phyloP scores from a whole-genome alignment of 2,888 invertebrate genomes.

The Calephelis perditalis region DNA sequence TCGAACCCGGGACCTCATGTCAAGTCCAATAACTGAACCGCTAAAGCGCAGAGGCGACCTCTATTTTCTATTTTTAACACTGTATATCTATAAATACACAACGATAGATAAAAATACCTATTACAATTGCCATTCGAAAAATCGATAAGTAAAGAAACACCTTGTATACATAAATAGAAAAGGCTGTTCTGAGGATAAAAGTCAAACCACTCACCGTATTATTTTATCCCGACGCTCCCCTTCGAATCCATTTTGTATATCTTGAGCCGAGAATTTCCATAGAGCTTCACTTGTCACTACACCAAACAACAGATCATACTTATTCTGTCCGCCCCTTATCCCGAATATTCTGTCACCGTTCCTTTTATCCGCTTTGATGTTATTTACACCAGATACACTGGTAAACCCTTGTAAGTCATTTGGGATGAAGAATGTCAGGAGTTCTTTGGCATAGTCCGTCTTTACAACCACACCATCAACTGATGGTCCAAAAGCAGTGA shows the following conservation, averaged over 20 bases:
- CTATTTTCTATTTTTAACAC: no score
- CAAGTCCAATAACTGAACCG: no score
- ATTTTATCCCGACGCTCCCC: conserved; percentile 93
- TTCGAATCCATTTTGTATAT: conserved; percentile 92
- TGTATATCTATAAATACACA: no score
- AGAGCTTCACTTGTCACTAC: conserved; percentile 95
- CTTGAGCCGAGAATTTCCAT: conserved; percentile 92
- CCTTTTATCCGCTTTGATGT: conserved; percentile 79
- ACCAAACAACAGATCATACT: conserved; percentile 93
- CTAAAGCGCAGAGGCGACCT: no score
- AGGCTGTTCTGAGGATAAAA: no score
- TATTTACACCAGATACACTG: conserved; percentile 79
- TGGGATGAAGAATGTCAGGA: conserved; percentile 84
- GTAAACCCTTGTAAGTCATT: conserved; percentile 81
- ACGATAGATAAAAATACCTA: no score
- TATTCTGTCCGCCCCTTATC: conserved; percentile 77
- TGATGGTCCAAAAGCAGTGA: conserved; percentile 94
- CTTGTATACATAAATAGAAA: no score
- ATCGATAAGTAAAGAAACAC: no score
- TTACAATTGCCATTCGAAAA: conserved; percentile 32
- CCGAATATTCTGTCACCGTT: conserved; percentile 80
- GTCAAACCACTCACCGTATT: conserved; percentile 67
- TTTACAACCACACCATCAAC: conserved; percentile 96
- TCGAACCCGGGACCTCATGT: no score
- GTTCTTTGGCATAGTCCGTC: conserved; percentile 90